Conservation (phyloP, 2,888 invertebrate species). For the Homarus gammarus region DNA sequence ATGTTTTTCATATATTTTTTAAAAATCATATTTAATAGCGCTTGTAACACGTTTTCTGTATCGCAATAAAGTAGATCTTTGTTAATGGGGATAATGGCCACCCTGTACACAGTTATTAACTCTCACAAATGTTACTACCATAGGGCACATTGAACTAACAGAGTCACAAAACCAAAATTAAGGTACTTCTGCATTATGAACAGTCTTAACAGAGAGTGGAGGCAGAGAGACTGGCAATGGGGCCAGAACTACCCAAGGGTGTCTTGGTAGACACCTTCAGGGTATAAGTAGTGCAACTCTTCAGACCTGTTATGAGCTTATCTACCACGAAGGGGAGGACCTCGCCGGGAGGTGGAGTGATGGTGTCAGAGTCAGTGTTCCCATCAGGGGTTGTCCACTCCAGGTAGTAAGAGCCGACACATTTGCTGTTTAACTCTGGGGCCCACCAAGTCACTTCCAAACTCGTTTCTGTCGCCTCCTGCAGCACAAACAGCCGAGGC, state of each 20-base stretch:
- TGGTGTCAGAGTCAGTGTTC: background rate
- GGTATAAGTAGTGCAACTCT: constrained; percentile 14
- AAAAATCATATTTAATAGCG: no score
- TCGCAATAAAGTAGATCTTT: no score
- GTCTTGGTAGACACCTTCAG: constrained; percentile 11
- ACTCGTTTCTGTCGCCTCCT: background rate
- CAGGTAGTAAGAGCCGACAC: constrained; percentile 12
- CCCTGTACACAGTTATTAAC: no score
- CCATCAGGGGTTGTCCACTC: background rate
- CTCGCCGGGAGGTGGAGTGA: background rate
- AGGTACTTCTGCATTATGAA: no score
- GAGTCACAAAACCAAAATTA: no score
- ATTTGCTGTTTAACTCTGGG: constrained; percentile 16
- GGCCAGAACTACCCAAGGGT: background rate
- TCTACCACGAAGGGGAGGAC: background rate
- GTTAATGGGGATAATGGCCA: no score
- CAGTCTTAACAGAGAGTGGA: constrained; percentile 21
- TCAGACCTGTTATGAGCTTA: background rate
- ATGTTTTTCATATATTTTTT: no score
- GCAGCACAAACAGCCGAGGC: constrained; percentile 17
- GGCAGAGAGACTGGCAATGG: background rate
- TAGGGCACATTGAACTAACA: no score
- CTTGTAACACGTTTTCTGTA: no score
- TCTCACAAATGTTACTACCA: no score
- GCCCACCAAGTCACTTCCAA: constrained; percentile 29